Conservation (phyloP, 2,797 vertebrate genomes). For the Pseudochaenichthys georgianus region DNA sequence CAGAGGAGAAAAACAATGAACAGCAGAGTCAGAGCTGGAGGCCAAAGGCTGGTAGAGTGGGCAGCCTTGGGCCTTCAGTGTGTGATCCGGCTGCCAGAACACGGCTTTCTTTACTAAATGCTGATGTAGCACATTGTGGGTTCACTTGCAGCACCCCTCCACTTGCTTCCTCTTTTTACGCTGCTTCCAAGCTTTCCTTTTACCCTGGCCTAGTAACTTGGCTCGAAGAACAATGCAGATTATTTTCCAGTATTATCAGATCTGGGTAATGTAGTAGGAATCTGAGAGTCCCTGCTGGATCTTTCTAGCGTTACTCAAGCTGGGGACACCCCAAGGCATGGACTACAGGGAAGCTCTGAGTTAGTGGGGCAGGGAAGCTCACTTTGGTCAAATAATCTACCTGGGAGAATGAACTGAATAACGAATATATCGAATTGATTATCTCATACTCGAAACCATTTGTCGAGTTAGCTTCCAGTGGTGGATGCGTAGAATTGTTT, state of each 20-base stretch:
- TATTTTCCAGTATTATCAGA: slow-evolving; percentile 59
- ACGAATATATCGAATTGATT: background rate
- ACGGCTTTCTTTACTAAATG: slow-evolving; percentile 41
- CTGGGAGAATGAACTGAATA: background rate
- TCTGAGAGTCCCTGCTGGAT: slow-evolving; percentile 58
- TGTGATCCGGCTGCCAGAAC: slow-evolving; percentile 39
- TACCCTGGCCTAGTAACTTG: slow-evolving; percentile 49
- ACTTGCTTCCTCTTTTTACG: slow-evolving; percentile 34
- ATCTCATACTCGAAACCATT: too few relatives aligned
- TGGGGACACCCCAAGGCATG: slow-evolving; percentile 34
- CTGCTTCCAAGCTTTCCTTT: slow-evolving; percentile 32
- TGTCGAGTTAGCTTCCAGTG: too few relatives aligned
- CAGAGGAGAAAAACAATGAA: slow-evolving; percentile 76
- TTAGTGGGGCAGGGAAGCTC: background rate
- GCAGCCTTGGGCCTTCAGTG: slow-evolving; percentile 33
- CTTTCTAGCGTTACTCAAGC: slow-evolving; percentile 62
- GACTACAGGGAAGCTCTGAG: background rate
- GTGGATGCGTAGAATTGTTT: too few relatives aligned
- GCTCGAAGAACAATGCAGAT: slow-evolving; percentile 59
- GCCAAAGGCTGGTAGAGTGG: slow-evolving; percentile 38
- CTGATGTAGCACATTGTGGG: slow-evolving; percentile 26
- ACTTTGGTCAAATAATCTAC: background rate
- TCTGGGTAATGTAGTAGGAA: slow-evolving; percentile 61
- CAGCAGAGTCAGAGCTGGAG: slow-evolving; percentile 59
- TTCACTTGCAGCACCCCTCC: slow-evolving; percentile 22